phyloP scores from a whole-genome alignment of 2,888 invertebrate genomes.

The Drosophila phalerata region DNA sequence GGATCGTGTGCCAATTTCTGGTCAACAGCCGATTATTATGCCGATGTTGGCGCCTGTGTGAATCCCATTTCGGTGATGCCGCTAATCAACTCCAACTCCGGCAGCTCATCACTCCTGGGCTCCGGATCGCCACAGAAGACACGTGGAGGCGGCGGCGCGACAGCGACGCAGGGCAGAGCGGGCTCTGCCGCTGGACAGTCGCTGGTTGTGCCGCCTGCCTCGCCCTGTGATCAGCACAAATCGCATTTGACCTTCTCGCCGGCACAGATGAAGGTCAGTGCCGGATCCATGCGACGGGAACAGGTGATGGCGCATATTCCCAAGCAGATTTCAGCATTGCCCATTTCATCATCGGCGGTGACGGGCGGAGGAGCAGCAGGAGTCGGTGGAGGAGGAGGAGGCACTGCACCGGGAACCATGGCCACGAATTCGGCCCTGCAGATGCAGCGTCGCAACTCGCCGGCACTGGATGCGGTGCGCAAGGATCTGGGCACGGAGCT shows the following conservation, averaged over 20 bases:
- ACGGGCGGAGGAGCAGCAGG: constrained; percentile 46
- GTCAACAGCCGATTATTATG: constrained; percentile 88
- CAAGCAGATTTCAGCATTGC: constrained; percentile 74
- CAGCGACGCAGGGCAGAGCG: constrained; percentile 37
- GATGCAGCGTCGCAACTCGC: constrained; percentile 80
- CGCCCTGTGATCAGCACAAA: constrained; percentile 87
- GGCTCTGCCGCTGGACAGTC: constrained; percentile 27
- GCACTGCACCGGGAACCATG: constrained; percentile 74
- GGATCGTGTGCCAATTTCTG: constrained; percentile 77
- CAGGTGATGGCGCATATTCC: constrained; percentile 80
- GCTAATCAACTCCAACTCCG: constrained; percentile 86
- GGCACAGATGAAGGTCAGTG: constrained; percentile 88
- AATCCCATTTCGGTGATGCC: constrained; percentile 97
- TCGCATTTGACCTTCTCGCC: constrained; percentile 91
- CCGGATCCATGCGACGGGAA: constrained; percentile 79
- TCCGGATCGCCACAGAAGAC: constrained; percentile 76
- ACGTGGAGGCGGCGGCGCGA: constrained; percentile 6
- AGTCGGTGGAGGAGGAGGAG: neutral
- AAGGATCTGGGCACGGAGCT: constrained; percentile 89
- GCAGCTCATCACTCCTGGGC: constrained; percentile 84
- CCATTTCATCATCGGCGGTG: constrained; percentile 70
- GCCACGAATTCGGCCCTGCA: constrained; percentile 80
- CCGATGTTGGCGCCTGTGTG: constrained; percentile 90
- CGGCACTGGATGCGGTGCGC: constrained; percentile 87
- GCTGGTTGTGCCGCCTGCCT: constrained; percentile 84